A percentile compares a stretch with the other conserved stretches of the same genome.
phyloP scores from a whole-genome alignment of 2,888 invertebrate species.

The Cantharis nigra region DNA sequence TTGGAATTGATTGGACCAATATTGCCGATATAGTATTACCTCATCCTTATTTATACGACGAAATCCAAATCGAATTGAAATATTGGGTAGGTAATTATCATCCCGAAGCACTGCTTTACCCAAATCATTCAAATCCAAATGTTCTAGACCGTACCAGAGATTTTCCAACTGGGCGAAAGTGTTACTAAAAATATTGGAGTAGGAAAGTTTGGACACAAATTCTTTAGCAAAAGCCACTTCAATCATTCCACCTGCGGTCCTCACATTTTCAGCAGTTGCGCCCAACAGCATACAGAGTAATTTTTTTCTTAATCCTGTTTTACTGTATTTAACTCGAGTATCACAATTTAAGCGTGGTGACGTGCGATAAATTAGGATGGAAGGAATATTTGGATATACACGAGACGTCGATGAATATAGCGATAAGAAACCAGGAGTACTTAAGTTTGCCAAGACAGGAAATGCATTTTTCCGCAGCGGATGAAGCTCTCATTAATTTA shows the following conservation, averaged over 20 bases:
- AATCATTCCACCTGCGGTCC: constrained; percentile 54
- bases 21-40: constrained; percentile 61
- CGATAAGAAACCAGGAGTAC: constrained; percentile 43
- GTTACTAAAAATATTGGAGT: constrained; percentile 56
- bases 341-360: constrained; percentile 40
- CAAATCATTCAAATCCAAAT: background rate
- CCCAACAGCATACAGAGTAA: constrained; percentile 54
- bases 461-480: constrained; percentile 55
- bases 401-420: constrained; percentile 58
- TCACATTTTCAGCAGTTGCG: constrained; percentile 59
- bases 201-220: constrained; percentile 55
- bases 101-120: background rate
- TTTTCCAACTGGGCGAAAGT: constrained; percentile 59
- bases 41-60: constrained; percentile 53
- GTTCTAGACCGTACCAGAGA: constrained; percentile 56
- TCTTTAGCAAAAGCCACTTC: constrained; percentile 58
- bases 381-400: constrained; percentile 60
- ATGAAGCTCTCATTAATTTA: constrained; percentile 61
- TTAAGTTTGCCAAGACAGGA: constrained; percentile 35
- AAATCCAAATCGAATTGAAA: constrained; percentile 41
- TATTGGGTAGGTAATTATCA: constrained; percentile 42
- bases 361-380: constrained; percentile 61
- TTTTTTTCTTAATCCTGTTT: constrained; percentile 32
- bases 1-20: constrained; percentile 65
- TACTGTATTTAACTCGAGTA: background rate